Percentiles rank a stretch among this genome's conserved stretches.
Evolutionary conservation across 1,140 invertebrate species (phyloP).

Genomic region (Drosophila pseudoobscura): DNA sequence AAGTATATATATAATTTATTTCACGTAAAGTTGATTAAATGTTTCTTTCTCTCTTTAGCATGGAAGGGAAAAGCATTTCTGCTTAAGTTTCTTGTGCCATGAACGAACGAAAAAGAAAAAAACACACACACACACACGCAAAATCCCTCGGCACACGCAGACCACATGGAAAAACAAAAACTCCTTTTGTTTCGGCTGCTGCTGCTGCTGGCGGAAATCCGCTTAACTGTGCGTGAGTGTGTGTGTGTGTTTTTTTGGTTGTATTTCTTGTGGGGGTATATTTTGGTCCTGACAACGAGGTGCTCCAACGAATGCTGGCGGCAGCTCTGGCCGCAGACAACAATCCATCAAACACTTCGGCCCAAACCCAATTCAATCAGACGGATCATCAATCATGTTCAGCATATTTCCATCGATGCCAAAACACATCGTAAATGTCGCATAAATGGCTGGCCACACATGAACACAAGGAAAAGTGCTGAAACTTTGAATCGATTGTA

Average conservation of each 20-base stretch:
- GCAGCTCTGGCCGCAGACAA: slow-evolving; percentile 45
- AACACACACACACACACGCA: slow-evolving; percentile 2
- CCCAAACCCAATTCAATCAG: slow-evolving; percentile 68
- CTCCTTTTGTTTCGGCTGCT: slow-evolving; percentile 23
- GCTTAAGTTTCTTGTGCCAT: slow-evolving; percentile 37
- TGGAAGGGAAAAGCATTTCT: slow-evolving; percentile 19
- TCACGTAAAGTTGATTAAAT: slow-evolving; percentile 75
- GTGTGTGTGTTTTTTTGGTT: slow-evolving; percentile 1
- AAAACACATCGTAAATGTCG: slow-evolving; percentile 47
- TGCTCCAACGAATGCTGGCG: slow-evolving; percentile 14
- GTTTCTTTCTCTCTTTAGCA: slow-evolving; percentile 26
- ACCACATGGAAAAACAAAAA: slow-evolving; percentile 52
- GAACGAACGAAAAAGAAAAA: slow-evolving; percentile 2
- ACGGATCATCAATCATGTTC: slow-evolving; percentile 69
- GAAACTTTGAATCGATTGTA: slow-evolving; percentile 18
- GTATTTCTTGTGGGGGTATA: slow-evolving; percentile 11
- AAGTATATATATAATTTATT: slow-evolving; percentile 48
- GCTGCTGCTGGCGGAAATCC: slow-evolving; percentile 20
- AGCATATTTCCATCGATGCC: slow-evolving; percentile 44
- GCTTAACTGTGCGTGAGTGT: slow-evolving; percentile 7
- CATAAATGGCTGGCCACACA: slow-evolving; percentile 11
- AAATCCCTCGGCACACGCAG: slow-evolving; percentile 46
- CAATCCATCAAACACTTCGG: slow-evolving; percentile 65
- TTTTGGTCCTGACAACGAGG: slow-evolving; percentile 28
- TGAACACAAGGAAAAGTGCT: slow-evolving; percentile 24